Evolutionary conservation across 2,797 vertebrate genomes (phyloP).

Genomic region (Presbytis comata): DNA sequence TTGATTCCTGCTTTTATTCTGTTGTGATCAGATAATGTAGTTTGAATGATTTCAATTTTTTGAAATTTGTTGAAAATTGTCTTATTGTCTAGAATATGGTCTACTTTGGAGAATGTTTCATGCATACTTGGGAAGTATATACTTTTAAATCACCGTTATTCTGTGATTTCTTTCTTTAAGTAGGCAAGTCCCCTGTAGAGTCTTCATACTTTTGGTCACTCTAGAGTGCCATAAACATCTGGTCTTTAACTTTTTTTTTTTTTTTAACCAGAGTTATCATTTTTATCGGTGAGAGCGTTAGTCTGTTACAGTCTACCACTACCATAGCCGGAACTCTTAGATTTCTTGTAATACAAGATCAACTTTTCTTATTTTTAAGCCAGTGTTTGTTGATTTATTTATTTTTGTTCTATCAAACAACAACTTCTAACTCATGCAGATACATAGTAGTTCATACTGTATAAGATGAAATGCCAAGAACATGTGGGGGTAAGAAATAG

Average conservation of each 20-base stretch:
- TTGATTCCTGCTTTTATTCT: background rate
- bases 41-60: background rate
- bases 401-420: background rate
- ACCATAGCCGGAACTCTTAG: background rate
- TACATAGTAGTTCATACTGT: background rate
- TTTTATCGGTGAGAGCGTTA: background rate
- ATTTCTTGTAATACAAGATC: background rate
- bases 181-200: background rate
- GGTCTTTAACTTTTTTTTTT: background rate
- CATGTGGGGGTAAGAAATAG: background rate
- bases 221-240: background rate
- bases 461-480: background rate
- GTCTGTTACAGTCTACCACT: background rate
- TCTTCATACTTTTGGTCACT: background rate
- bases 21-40: background rate
- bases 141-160: background rate
- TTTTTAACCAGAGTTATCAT: background rate
- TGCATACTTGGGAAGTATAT: background rate
- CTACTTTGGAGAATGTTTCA: too few species aligned
- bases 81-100: background rate
- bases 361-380: background rate
- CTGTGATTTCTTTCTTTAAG: background rate
- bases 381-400: background rate
- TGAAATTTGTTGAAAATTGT: slow-evolving; percentile 12
- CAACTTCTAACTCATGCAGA: background rate